Percentiles rank a stretch among this genome's conserved stretches.
These are phyloP conservation scores for Microplitis mediator DNA, from an alignment of 1,140 invertebrate genomes.

Conservation along the genomic window DNA sequence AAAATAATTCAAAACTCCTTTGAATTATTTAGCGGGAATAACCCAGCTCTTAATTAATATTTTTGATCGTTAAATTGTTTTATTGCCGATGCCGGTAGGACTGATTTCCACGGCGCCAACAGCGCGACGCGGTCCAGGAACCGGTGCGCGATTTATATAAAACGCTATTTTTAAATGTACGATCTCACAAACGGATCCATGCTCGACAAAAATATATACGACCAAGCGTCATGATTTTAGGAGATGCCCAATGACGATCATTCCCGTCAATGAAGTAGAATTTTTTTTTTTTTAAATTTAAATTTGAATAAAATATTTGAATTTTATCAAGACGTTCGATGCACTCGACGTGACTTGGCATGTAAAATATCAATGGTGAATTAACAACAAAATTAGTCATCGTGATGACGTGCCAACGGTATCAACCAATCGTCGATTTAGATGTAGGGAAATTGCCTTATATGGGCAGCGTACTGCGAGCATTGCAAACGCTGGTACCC, in stretches of 20 bases:
- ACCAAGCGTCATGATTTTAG: not conserved
- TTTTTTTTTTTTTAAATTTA: not conserved
- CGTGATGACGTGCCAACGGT: slow-evolving; percentile 35
- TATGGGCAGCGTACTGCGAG: slow-evolving; percentile 56
- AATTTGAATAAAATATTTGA: not conserved
- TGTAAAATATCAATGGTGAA: slow-evolving; percentile 14
- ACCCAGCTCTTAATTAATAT: too few species aligned
- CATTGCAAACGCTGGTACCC: slow-evolving; percentile 40
- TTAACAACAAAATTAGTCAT: slow-evolving; percentile 31
- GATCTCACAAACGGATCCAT: not conserved
- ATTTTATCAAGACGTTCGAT: not conserved
- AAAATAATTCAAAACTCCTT: too few species aligned
- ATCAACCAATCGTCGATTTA: slow-evolving; percentile 57
- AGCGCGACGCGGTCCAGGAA: slow-evolving; percentile 8
- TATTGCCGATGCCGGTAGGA: slow-evolving; percentile 16
- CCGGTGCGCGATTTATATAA: slow-evolving; percentile 27
- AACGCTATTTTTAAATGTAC: slow-evolving; percentile 32
- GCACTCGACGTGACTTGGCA: not conserved
- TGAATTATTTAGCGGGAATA: too few species aligned
- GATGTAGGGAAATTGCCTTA: slow-evolving; percentile 65
- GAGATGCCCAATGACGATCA: not conserved
- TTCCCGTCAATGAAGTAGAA: not conserved
- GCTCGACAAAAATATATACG: slow-evolving; percentile 12
- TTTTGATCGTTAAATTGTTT: not conserved
- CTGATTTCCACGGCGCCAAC: slow-evolving; percentile 4